These are phyloP conservation scores for Chrysina gloriosa DNA, from an alignment of 2,888 invertebrate genomes.

Conservation along the genomic window DNA sequence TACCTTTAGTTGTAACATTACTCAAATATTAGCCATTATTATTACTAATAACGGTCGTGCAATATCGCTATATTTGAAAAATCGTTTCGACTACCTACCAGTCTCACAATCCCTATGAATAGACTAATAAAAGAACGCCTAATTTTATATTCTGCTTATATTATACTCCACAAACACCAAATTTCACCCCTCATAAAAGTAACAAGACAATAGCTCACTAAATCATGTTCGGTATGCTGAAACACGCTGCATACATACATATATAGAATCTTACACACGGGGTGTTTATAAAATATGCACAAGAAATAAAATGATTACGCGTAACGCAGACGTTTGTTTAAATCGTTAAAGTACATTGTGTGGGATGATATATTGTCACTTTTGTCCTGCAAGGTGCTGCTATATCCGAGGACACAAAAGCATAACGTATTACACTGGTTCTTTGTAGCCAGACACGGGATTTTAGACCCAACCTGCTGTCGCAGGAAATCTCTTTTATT, in stretches of 20 bases:
- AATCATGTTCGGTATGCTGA: constrained; percentile 50
- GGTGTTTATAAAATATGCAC: constrained; percentile 53
- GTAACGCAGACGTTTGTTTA: constrained; percentile 64
- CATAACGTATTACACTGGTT: constrained; percentile 63
- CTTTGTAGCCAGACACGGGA: constrained; percentile 60
- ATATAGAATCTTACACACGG: constrained; percentile 44
- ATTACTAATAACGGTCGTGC: too few relatives aligned
- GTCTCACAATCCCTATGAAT: constrained; percentile 24
- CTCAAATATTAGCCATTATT: too few relatives aligned
- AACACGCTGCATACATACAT: constrained; percentile 29
- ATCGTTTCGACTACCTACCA: not conserved
- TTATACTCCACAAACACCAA: constrained; percentile 45
- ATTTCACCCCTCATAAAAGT: constrained; percentile 47
- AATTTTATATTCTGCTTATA: constrained; percentile 45
- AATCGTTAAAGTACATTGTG: constrained; percentile 65
- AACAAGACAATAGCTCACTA: constrained; percentile 47
- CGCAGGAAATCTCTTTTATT: constrained; percentile 43
- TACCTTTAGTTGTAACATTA: too few relatives aligned
- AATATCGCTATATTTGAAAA: too few relatives aligned
- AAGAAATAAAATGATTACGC: constrained; percentile 57
- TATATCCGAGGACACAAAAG: constrained; percentile 61
- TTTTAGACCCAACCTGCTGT: constrained; percentile 51
- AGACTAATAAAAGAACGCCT: constrained; percentile 43
- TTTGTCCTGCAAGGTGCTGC: constrained; percentile 64
- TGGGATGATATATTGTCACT: constrained; percentile 63